phyloP scores from a whole-genome alignment of 2,797 vertebrate genomes.

The Myripristis jacobus region DNA sequence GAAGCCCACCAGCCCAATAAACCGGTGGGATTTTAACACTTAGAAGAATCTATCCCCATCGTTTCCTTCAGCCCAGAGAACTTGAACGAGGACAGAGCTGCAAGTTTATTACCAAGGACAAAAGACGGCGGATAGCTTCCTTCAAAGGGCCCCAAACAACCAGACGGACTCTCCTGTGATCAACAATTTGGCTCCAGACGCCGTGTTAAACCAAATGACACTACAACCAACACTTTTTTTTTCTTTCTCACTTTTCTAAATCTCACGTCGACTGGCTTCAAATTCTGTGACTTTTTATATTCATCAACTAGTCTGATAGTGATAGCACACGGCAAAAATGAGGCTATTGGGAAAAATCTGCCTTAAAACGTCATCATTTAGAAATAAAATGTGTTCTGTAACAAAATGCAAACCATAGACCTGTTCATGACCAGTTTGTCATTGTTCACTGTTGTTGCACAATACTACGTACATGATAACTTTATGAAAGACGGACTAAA shows the following conservation, averaged over 20 bases:
- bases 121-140: constrained; percentile 90
- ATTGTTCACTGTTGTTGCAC: too few relatives aligned
- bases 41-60: not conserved
- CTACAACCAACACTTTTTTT: constrained; percentile 54
- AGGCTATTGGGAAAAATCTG: too few relatives aligned
- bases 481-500: too few relatives aligned
- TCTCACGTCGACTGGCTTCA: too few relatives aligned
- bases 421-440: too few relatives aligned
- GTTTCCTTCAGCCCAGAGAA: constrained; percentile 82
- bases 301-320: too few relatives aligned
- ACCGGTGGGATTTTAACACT: not conserved
- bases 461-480: too few relatives aligned
- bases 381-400: too few relatives aligned
- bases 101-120: constrained; percentile 99
- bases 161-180: constrained; percentile 85
- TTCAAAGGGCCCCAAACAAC: constrained; percentile 79
- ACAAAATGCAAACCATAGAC: too few relatives aligned
- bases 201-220: constrained; percentile 83
- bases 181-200: constrained; percentile 93
- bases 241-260: constrained; percentile 35
- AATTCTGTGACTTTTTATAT: not conserved
- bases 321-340: too few relatives aligned
- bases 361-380: too few relatives aligned
- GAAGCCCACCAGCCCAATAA: too few relatives aligned
- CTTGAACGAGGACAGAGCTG: constrained; percentile 95